Percentiles rank a stretch among this genome's conserved stretches.
Evolutionary conservation across 2,797 vertebrate genomes (phyloP).

Genomic region (Sebastes kiyomatsui): DNA sequence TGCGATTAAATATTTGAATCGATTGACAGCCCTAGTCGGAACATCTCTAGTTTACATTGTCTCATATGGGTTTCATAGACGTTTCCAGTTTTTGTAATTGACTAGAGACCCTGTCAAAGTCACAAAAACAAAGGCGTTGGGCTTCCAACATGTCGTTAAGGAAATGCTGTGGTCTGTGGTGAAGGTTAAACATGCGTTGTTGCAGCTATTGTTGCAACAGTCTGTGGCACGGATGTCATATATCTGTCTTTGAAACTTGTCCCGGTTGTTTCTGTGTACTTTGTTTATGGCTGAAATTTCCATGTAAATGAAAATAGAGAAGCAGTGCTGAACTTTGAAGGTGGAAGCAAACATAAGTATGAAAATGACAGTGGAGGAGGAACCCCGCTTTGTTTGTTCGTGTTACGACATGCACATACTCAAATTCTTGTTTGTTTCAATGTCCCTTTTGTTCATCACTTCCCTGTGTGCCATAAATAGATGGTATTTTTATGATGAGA

Average conservation of each 20-base stretch:
- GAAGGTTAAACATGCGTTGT: not conserved
- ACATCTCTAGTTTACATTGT: not conserved
- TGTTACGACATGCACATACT: not conserved
- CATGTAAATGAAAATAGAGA: not conserved
- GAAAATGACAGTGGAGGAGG: not conserved
- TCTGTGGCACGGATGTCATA: not conserved
- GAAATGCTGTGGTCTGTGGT: conserved; percentile 11
- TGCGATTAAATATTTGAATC: too few species aligned
- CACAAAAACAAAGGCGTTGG: not conserved
- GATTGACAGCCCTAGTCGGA: too few species aligned
- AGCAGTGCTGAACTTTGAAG: not conserved
- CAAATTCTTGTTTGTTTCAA: not conserved
- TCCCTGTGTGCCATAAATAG: conserved; percentile 2
- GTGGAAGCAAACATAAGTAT: not conserved
- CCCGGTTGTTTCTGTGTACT: not conserved
- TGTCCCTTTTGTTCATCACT: conserved; percentile 15
- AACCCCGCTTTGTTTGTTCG: not conserved
- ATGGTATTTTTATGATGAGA: not conserved
- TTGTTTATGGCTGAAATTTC: not conserved
- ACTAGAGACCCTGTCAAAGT: not conserved
- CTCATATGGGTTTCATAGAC: not conserved
- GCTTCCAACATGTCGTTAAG: not conserved
- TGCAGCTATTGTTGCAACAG: conserved; percentile 1
- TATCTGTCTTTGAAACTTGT: not conserved
- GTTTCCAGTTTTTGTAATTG: not conserved